Evolutionary conservation across 2,888 invertebrate genomes (phyloP), one percentile per base, ranked within the genome.

Genomic region (Cephus rjabovi): DNA sequence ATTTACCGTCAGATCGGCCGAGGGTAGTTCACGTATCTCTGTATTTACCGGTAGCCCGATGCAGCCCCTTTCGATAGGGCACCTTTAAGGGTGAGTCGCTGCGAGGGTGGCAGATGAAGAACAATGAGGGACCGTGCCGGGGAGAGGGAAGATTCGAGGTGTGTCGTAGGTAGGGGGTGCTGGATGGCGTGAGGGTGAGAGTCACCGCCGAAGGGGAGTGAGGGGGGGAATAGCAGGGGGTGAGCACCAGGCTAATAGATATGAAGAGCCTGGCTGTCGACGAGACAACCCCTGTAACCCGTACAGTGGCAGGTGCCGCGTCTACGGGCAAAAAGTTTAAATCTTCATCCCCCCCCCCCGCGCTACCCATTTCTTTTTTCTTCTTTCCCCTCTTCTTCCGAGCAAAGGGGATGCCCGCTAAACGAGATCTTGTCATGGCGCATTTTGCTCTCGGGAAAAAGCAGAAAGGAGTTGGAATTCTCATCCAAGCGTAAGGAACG

Each of bases 181-280:
- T 81, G 82, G 81, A 81, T 80, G 81, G 79, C 78, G 70, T 23
- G 74, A 78, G 77, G 80, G 80, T 80, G 73, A 80, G 80, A 80
- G 77, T 80, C 77, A 80, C 77, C 77, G 71, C 23, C 37, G 77
- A 40, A 75, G 77, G 76, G 75, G 75, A 34, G 30, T 56, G 56
- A 71, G 75, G 33, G 77, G 76, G 68, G 76, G 37, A 34, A 73
- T 82, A 79, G 35, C 34, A 11, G 34, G 35, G 40, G 74, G 34
- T 74, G 74, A 74, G 74, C 34, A 74, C 76, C 82, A 85, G 82
- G 87, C 85, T 88, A 89, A 88, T 89, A 88, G 89, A 89, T 89
- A 88, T 85, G 87, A 88, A 88, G 88, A 86, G 87, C 84, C 79
- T 77, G 75, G 83, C 84, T 86, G 86, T 87, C 89, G 86, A 83